These are phyloP conservation scores for Ostrea denselamellosa DNA, from an alignment of 1,140 invertebrate species.

Conservation along the genomic window DNA sequence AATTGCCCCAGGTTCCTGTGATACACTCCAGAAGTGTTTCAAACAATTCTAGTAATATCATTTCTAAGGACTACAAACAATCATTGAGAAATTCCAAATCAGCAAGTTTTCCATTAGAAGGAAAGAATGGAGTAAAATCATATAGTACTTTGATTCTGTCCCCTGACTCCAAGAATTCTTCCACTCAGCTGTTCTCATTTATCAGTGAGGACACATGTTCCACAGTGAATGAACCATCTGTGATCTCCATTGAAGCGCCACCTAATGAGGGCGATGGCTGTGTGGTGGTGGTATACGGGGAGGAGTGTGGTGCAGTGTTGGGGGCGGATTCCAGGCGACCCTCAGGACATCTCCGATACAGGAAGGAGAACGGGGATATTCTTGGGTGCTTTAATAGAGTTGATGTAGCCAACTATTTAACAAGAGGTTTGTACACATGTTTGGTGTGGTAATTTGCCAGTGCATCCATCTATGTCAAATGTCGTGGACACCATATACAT, in stretches of 20 bases:
- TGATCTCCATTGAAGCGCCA: conserved; percentile 3
- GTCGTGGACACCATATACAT: too few species aligned
- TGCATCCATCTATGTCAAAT: too few species aligned
- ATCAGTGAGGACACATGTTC: conserved; percentile 18
- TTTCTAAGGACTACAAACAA: conserved; percentile 21
- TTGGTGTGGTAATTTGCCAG: not conserved
- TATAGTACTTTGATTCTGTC: not conserved
- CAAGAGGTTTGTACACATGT: not conserved
- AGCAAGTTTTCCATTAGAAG: conserved; percentile 38
- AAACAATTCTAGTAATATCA: conserved; percentile 32
- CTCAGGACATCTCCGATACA: not conserved
- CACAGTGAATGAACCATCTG: not conserved
- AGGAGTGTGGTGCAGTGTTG: conserved; percentile 6
- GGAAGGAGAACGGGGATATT: conserved; percentile 7
- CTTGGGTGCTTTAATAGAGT: conserved; percentile 29
- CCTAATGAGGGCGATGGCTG: not conserved
- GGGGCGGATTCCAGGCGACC: conserved; percentile 11
- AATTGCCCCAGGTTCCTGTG: conserved; percentile 20
- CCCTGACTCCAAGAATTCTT: conserved; percentile 2
- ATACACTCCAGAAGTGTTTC: conserved; percentile 37
- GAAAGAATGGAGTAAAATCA: conserved; percentile 40
- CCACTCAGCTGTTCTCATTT: conserved; percentile 6
- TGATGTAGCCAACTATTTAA: conserved; percentile 24
- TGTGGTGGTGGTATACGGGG: conserved; percentile 11
- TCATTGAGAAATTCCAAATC: conserved; percentile 12